A percentile compares a stretch with the other conserved stretches of the same genome.
phyloP scores from a whole-genome alignment of 2,113 vertebrate genomes.

The Brachypteracias leptosomus region DNA sequence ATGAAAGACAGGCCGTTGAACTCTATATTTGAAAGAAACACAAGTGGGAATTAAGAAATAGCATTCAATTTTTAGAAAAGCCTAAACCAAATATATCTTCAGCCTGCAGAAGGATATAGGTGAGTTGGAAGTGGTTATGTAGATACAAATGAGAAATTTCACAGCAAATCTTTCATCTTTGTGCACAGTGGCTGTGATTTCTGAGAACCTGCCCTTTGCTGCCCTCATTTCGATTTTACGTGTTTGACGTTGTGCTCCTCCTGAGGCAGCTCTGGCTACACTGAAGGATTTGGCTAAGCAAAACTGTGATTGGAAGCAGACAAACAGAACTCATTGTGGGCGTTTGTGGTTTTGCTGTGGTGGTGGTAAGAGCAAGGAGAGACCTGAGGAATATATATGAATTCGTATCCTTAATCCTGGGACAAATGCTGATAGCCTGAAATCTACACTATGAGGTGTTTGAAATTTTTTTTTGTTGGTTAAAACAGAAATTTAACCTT shows the following conservation, averaged over 20 bases:
- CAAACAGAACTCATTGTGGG: background rate
- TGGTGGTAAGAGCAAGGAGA: background rate
- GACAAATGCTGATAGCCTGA: background rate
- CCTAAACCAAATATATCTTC: background rate
- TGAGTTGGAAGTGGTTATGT: background rate
- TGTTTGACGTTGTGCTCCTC: background rate
- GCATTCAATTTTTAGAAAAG: background rate
- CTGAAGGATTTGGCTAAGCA: background rate
- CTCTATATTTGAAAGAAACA: background rate
- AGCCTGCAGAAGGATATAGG: background rate
- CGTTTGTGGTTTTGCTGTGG: background rate
- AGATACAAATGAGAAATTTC: background rate
- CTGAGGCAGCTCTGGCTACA: background rate
- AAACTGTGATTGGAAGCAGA: background rate
- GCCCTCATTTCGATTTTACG: background rate
- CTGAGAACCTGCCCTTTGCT: background rate
- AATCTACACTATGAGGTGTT: background rate
- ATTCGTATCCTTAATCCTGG: background rate
- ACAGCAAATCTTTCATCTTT: background rate
- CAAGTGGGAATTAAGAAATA: background rate
- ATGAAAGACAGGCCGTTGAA: background rate
- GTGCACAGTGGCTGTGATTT: accelerated
- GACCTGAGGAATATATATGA: background rate
- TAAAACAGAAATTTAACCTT: background rate
- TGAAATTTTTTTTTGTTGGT: background rate